Evolutionary conservation across 1,140 invertebrate species (phyloP), one percentile per base, ranked within the genome.

Genomic region (Zaprionus vittiger): DNA sequence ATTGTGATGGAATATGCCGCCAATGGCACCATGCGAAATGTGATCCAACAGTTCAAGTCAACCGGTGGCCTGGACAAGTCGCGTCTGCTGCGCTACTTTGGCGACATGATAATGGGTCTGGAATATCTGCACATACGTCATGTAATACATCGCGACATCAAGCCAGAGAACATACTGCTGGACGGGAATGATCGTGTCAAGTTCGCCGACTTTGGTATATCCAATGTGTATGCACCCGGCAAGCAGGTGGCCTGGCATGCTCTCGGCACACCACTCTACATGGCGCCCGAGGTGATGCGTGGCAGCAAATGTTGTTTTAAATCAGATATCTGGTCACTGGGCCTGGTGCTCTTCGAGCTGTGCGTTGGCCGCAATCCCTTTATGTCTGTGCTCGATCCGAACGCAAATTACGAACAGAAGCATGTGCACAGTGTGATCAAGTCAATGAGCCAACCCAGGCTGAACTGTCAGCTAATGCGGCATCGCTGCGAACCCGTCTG

Each of bases 301-400:
- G 95, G 95, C 24, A 94, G 95, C 80, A 93, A 94, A 61, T 96
- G 96, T 82, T 94, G 95, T 87, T 94, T 94, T 15, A 96, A 96
- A 92, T 95, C 95, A 57, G 97, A 98, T 84, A 95, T 97, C 72
- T 98, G 97, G 97, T 95, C 96, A 4, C 93, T 97, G 73, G 97
- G 97, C 2, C 96, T 97, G 91, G 94, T 97, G 60, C 81, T 97
- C 6, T 97, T 96, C 92, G 96, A 97, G 68, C 60, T 94, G 20
- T 94, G 94, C 68, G 75, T 92, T 12, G 96, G 96, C 20, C 94
- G 94, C 73, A 94, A 95, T 5, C 97, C 97, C 1, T 98, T 98
- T 15, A n/a, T 62, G 0, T 55, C 67, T 0, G 41, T 90, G 5
- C 68, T 90, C 2, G 57, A 47, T 6, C 65, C 81, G 34, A 67